Evolutionary conservation across 2,888 invertebrate genomes (phyloP).

Genomic region (Germaria angustata): DNA sequence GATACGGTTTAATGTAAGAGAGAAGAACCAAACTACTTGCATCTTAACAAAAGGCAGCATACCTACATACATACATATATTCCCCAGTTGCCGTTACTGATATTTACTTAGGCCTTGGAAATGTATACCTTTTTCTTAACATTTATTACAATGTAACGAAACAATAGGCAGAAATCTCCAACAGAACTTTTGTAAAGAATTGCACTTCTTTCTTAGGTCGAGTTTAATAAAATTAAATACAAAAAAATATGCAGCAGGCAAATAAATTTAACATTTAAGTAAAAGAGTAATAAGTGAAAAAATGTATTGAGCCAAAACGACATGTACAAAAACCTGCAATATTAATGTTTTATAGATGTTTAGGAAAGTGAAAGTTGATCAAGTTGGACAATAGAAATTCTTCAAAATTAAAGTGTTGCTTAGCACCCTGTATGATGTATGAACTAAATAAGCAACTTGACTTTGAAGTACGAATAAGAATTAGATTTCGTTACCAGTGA

Average conservation of each 20-base stretch:
- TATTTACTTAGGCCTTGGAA: slow-evolving; percentile 22
- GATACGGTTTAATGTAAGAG: slow-evolving; percentile 42
- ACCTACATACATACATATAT: neutral
- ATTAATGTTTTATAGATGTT: too few relatives aligned
- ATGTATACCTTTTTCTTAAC: slow-evolving; percentile 23
- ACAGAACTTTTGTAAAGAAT: neutral
- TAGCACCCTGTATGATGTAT: too few relatives aligned
- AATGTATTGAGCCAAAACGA: neutral
- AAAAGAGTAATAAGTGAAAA: neutral
- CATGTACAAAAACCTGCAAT: neutral
- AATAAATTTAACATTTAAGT: slow-evolving; percentile 12
- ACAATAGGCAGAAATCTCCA: neutral
- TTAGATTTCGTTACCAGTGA: too few relatives aligned
- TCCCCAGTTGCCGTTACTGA: neutral
- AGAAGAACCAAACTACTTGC: slow-evolving; percentile 29
- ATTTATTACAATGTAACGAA: neutral
- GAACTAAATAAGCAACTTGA: too few relatives aligned
- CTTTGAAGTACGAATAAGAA: too few relatives aligned
- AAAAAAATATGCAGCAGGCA: neutral
- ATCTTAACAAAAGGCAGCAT: slow-evolving; percentile 43
- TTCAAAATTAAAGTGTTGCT: too few relatives aligned
- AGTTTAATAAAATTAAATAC: slow-evolving; percentile 42
- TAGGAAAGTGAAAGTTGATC: too few relatives aligned
- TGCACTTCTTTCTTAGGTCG: slow-evolving; percentile 20
- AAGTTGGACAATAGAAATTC: too few relatives aligned